phyloP scores from a whole-genome alignment of 1,140 invertebrate genomes.

The Meteorus sp. region DNA sequence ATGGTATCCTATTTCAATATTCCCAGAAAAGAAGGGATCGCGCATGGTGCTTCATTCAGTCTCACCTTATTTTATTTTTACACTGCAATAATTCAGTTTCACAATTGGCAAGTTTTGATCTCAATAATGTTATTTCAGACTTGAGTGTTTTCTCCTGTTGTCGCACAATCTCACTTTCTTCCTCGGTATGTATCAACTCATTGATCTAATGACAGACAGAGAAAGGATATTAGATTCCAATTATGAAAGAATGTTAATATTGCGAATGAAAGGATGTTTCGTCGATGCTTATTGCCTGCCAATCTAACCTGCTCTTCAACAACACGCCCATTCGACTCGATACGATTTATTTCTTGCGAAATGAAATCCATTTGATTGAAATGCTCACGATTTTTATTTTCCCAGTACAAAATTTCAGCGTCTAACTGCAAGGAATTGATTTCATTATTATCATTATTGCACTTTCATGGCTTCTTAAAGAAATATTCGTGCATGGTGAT shows the following conservation, averaged over 20 bases:
- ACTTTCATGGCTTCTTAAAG: too few relatives aligned
- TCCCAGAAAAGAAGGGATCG: too few relatives aligned
- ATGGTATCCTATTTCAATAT: too few relatives aligned
- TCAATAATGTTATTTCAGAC: slow-evolving; percentile 79
- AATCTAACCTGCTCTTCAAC: slow-evolving; percentile 81
- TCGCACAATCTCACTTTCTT: slow-evolving; percentile 84
- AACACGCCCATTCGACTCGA: slow-evolving; percentile 73
- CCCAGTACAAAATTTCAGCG: slow-evolving; percentile 87
- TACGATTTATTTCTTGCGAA: slow-evolving; percentile 77
- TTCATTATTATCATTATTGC: slow-evolving; percentile 13
- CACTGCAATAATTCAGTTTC: slow-evolving; percentile 86
- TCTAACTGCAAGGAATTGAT: slow-evolving; percentile 67
- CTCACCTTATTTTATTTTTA: slow-evolving; percentile 82
- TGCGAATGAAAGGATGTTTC: neutral
- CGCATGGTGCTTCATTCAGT: too few relatives aligned
- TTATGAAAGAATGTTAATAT: slow-evolving; percentile 1
- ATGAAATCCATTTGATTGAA: slow-evolving; percentile 81
- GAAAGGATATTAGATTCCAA: slow-evolving; percentile 21
- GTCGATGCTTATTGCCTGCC: slow-evolving; percentile 52
- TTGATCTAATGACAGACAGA: slow-evolving; percentile 63
- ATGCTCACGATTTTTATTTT: slow-evolving; percentile 83
- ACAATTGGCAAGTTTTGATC: slow-evolving; percentile 83
- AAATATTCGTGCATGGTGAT: too few relatives aligned
- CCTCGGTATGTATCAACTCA: slow-evolving; percentile 77
- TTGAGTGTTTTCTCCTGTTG: slow-evolving; percentile 85